Conservation (phyloP, 2,888 invertebrate species). For the Ennomos fuscantarius region DNA sequence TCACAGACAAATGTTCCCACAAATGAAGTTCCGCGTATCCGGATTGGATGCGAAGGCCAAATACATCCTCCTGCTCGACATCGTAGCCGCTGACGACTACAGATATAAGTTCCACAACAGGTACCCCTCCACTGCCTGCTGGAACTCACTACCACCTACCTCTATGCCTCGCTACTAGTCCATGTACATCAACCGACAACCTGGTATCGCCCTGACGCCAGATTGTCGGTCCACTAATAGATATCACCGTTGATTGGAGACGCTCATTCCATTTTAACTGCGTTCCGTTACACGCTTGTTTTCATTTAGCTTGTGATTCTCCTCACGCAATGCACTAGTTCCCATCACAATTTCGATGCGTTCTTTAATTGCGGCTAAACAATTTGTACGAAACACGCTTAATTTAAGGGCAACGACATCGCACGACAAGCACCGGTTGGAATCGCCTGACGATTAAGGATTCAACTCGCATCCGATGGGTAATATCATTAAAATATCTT, state of each 20-base stretch:
- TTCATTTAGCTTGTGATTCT: conserved; percentile 81
- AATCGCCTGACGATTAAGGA: conserved; percentile 76
- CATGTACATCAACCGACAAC: conserved; percentile 55
- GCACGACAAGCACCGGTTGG: conserved; percentile 63
- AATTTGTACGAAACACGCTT: conserved; percentile 78
- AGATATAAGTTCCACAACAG: conserved; percentile 99
- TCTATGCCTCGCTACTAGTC: conserved; percentile 46
- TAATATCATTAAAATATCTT: conserved; percentile 85
- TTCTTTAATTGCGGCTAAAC: conserved; percentile 77
- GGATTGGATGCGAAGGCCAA: conserved; percentile 99
- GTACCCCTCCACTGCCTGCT: conserved; percentile 76
- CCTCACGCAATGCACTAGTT: conserved; percentile 79
- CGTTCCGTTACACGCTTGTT: conserved; percentile 72
- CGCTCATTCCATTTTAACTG: conserved; percentile 59
- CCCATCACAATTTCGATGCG: conserved; percentile 71
- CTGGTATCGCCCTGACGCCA: conserved; percentile 51
- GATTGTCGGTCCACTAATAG: conserved; percentile 58
- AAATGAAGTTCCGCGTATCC: conserved; percentile 99
- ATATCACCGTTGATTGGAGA: conserved; percentile 76
- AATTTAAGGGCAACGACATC: conserved; percentile 82
- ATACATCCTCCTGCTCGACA: conserved; percentile 99
- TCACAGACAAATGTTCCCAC: conserved; percentile 99
- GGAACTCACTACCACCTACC: conserved; percentile 52
- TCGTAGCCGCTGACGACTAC: conserved; percentile 99
- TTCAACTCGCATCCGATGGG: conserved; percentile 80